Evolutionary conservation across 2,888 invertebrate genomes (phyloP), one percentile per base, ranked within the genome.

Genomic region (Conops quadrifasciatus): DNA sequence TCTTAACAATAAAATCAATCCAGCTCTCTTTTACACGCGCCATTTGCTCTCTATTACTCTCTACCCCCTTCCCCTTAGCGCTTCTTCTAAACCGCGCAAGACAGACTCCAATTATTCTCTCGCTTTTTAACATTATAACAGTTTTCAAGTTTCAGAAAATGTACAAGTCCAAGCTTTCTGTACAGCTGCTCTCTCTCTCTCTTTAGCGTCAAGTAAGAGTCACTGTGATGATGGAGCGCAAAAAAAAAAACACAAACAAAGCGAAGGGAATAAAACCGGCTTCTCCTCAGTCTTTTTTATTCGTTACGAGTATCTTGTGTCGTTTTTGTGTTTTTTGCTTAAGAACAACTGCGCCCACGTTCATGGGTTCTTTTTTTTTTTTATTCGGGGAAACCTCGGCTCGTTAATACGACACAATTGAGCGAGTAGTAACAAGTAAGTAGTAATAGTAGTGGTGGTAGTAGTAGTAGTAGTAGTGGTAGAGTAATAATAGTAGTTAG

Each of bases 1-100:
- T 51, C 21, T 62, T 53, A 24, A 63, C 58, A 49, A 51, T 19
- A 30, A 56, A 65, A 53, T 64, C 51, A 58, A 67, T 72, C 47
- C 60, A 4, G 36, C 9, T 7, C 9, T 36, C 36, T 36, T 7
- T 36, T 36, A 36, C 36, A n/a, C n/a, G n/a, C n/a, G n/a, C n/a
- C n/a, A n/a, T n/a, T 66, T 9, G 36, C 9, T 7, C 9, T 36
- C 36, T 36, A 36, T 36, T 36, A 36, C 36, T 36, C 4, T 36
- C 4, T 36, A 36, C 9, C 36, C 36, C 5, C 36, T 36, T 9
- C 36, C 4, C 9, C 36, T 9, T 36, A 60, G 60, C 49, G 24
- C 64, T 60, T 67, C n/a, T n/a, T n/a, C n/a, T n/a, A n/a, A n/a
- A n/a, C n/a, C n/a, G n/a, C n/a, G n/a, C n/a, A n/a, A n/a, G n/a